A percentile compares a stretch with the other conserved stretches of the same genome.
Conservation (phyloP, 2,888 invertebrate genomes). For the Latrodectus hesperus region DNA sequence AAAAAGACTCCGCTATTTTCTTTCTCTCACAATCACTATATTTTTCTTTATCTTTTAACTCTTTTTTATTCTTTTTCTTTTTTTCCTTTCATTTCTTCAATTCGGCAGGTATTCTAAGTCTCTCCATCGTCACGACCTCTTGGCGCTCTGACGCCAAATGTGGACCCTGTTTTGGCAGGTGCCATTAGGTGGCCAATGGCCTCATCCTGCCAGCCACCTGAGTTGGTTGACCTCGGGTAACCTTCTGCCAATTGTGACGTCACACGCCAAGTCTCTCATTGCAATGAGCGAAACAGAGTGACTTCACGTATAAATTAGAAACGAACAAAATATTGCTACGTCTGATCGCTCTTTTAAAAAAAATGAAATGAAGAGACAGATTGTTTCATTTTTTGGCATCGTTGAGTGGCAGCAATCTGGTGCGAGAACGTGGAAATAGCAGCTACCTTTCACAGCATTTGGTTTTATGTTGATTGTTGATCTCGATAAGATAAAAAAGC, state of each 20-base stretch:
- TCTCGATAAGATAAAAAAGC: too few relatives aligned
- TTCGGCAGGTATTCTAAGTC: not conserved
- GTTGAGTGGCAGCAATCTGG: too few relatives aligned
- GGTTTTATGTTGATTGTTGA: too few relatives aligned
- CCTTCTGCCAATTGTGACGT: slow-evolving; percentile 63
- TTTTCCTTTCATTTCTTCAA: slow-evolving; percentile 6
- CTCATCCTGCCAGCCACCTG: slow-evolving; percentile 56
- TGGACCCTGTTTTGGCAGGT: slow-evolving; percentile 49
- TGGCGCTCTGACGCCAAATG: slow-evolving; percentile 54
- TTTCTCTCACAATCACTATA: not conserved
- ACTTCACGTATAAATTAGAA: not conserved
- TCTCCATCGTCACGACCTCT: not conserved
- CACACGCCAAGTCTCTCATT: slow-evolving; percentile 63
- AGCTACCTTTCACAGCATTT: too few relatives aligned
- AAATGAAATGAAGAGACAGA: too few relatives aligned
- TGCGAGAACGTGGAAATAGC: too few relatives aligned
- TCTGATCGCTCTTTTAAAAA: too few relatives aligned
- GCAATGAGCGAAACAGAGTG: slow-evolving; percentile 21
- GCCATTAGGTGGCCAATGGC: slow-evolving; percentile 67
- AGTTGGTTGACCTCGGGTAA: slow-evolving; percentile 66
- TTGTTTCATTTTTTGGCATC: too few relatives aligned
- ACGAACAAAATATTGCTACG: too few relatives aligned
- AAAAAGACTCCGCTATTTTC: slow-evolving; percentile 6
- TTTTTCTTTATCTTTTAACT: not conserved
- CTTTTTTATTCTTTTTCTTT: slow-evolving; percentile 4